Base-by-base conservation (phyloP, 2,797 vertebrate species). In the Dallia pectoralis region DNA sequence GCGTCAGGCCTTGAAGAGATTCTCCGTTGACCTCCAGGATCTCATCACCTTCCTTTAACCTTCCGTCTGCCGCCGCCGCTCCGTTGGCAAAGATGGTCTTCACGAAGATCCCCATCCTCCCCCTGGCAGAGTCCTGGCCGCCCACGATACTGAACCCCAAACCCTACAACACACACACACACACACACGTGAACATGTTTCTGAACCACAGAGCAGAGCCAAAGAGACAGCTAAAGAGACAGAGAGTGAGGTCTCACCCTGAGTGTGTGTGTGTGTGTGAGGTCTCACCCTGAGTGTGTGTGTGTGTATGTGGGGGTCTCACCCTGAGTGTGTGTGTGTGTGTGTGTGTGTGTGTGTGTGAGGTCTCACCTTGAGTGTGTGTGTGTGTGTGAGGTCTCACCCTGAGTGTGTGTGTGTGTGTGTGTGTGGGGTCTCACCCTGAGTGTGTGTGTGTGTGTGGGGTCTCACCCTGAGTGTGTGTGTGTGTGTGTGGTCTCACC, bases 81-180 rank as follows among this genome's bases (percentile, higher is more conserved):
- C 97, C 97, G 11, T 93, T 96, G 72, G 95, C 92, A 78, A 98
- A 98, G 89, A 99, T 99, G 0, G 96, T 98, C 89, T 98, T 98
- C 81, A 98, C 96, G 74, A 99, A 99, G 90, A 98, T 98, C 14
- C 97, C 97, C 96, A 98, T 99, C 78, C 95, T 94, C 70, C 97
- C 97, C 0, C 96, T 93, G 67, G 96, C 95, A 72, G 96, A 98
- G 91, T 98, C 97, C 75, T 97, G 96, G 27, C 97, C 97, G 64
- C 97, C 97, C 62, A 98, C 96, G 75, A 99, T 98, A 79, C 97
- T 98, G 89, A 99, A 98, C 63, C 97, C 96, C 36, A 99, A 94
- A 48, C 97, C 96, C 96, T 98, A 29, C 9, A 6, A 95, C 84
- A 97, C 97, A 82, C 98, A 97, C 0, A 97, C 98, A 84, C 97